Percentiles rank a stretch among this genome's conserved stretches.
phyloP scores from a whole-genome alignment of 2,888 invertebrate species.

The Abrostola triplasia region DNA sequence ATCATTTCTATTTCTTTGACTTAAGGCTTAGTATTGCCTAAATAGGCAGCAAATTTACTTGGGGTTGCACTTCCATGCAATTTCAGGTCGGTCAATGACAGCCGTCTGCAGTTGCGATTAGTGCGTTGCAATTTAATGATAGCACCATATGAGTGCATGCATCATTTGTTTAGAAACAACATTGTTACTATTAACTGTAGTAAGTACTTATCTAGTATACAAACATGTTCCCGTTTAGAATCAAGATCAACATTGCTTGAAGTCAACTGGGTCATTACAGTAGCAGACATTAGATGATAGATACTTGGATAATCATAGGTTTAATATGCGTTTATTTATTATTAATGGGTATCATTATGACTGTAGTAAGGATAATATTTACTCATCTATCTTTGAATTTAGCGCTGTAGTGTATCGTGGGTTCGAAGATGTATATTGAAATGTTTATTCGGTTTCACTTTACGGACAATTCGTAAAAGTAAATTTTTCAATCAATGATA shows the following conservation, averaged over 20 bases:
- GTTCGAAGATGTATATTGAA: not conserved
- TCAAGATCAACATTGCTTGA: slow-evolving; percentile 68
- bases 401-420: slow-evolving; percentile 6
- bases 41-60: slow-evolving; percentile 31
- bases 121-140: slow-evolving; percentile 68
- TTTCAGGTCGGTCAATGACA: slow-evolving; percentile 77
- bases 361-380: slow-evolving; percentile 21
- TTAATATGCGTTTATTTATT: slow-evolving; percentile 42
- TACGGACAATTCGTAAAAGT: not conserved
- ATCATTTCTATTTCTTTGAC: slow-evolving; percentile 42
- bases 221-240: slow-evolving; percentile 66
- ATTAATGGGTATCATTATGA: slow-evolving; percentile 47
- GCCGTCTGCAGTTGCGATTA: slow-evolving; percentile 78
- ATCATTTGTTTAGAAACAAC: slow-evolving; percentile 62
- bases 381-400: slow-evolving; percentile 8
- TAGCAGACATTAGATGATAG: slow-evolving; percentile 40
- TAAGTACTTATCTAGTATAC: slow-evolving; percentile 37
- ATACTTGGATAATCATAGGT: slow-evolving; percentile 32
- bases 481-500: no score
- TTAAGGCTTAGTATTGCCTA: slow-evolving; percentile 41
- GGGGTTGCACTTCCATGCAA: slow-evolving; percentile 56
- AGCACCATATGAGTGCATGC: slow-evolving; percentile 65
- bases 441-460: not conserved
- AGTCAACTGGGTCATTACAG: slow-evolving; percentile 66
- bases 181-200: slow-evolving; percentile 51